Base-by-base conservation (phyloP, 2,888 invertebrate species). In the Celastrina argiolus region DNA sequence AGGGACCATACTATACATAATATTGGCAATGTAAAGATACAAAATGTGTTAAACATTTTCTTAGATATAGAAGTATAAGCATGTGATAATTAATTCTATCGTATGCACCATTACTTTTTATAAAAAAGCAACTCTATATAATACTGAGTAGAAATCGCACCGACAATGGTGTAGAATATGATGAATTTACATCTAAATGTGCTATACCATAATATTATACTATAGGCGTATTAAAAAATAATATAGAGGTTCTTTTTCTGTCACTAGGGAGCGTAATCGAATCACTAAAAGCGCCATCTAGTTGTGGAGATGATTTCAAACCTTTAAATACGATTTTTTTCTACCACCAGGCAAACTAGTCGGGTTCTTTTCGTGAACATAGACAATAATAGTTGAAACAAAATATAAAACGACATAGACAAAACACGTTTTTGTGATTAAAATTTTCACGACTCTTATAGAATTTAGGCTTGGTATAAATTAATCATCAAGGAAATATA, bases 71-170 rank as follows among this genome's bases (percentile, higher is more conserved):
- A 51, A 51, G 8, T 51, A 51, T 0, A 22, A 22, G 3, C 4
- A 22, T 2, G 22, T 51, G 8, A 8, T 18, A 22, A 36, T 2
- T 36, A 8, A 36, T 22, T 51, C 51, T 51, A 26, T 51, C 22
- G 26, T 51, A 51, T 12, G 51, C 51, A 51, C 51, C 51, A 51
- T 51, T 51, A 26, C 22, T 51, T 51, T 26, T 22, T 51, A 51
- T 51, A 26, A 51, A 51, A 51, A 51, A 51, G 45, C 22, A 26
- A 51, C 51, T 51, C 26, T 18, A 10, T 51, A 51, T 51, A 51
- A 51, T 51, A 51, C 51, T 51, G 51, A 22, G 51, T 51, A 51
- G 22, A 51, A 26, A 22, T 14, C 12, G 51, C 51, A 51, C 51
- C 51, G 18, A 22, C 3, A 6, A 22, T 51, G 51, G 22, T 51